Conservation (phyloP, 2,113 vertebrate species). For the Albula glossodonta region DNA sequence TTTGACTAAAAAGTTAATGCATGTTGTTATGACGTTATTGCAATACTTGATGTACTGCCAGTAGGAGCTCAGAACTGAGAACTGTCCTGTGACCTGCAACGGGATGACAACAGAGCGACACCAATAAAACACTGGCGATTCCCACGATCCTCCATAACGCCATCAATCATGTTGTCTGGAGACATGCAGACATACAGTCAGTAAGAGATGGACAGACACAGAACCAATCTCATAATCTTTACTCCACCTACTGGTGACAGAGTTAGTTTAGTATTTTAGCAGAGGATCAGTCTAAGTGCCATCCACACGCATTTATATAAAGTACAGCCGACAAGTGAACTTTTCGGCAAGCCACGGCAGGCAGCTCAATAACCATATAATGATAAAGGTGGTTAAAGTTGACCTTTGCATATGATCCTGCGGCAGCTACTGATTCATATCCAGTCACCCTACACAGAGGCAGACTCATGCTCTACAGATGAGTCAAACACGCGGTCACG, state of each 20-base stretch:
- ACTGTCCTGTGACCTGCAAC: no score
- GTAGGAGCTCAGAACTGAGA: no score
- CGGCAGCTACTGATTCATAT: background rate
- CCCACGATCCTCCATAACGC: background rate
- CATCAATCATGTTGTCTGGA: background rate
- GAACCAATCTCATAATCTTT: background rate
- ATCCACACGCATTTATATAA: background rate
- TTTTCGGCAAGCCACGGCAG: conserved; percentile 3
- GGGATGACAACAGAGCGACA: no score
- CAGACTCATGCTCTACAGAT: background rate
- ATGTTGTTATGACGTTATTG: no score
- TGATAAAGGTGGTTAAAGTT: background rate
- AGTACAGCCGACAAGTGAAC: background rate
- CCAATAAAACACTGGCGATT: background rate
- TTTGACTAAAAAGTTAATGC: no score
- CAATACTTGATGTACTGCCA: no score
- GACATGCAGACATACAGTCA: background rate
- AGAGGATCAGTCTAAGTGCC: no score
- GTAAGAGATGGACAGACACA: background rate
- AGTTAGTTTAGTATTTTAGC: background rate
- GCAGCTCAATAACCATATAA: background rate
- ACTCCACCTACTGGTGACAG: conserved; percentile 3
- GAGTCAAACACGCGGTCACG: background rate
- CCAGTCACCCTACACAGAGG: background rate
- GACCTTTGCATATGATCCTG: conserved; percentile 5